Base-by-base conservation (phyloP, 2,113 vertebrate genomes). In the Hiodon tergisus region DNA sequence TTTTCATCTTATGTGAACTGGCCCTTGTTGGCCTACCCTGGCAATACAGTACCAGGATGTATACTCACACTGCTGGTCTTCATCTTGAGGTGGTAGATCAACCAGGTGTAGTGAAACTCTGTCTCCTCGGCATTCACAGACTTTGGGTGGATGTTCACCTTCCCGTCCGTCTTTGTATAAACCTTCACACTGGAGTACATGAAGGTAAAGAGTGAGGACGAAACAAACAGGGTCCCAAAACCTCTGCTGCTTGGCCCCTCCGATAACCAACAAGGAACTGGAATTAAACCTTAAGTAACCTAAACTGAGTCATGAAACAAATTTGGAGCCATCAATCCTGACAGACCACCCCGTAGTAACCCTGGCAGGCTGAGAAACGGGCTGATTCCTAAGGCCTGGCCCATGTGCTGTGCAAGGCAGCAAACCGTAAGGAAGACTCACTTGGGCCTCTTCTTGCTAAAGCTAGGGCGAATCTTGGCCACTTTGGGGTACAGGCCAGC, bases 71-170 rank as follows among this genome's bases (percentile, higher is more conserved):
- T 97, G 83, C 92, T 98, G 2, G 97, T 99, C 78, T 93, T 95
- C 97, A 99, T 98, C 93, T 99, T 99, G 73, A 99, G 87, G 80
- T 99, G 97, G 83, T 99, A 99, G 85, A 99, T 94, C 2, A 99
- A 95, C 97, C 97, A 99, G 58, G 91, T 93, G 7, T 96, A 95
- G 77, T 95, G 93, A 83, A 97, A 99, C 67, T 97, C 91, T 0
- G 83, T 89, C 81, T 98, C 96, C 67, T 97, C 95, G 5, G 93
- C 94, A 0, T 99, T 99, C 65, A 99, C 97, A 0, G 97, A 99
- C 71, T 99, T 99, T 0, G 97, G 97, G 79, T 99, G 97, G 86
- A 99, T 94, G 60, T 90, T 89, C 71, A 99, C 97, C 67, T 93
- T 91, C 10, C 96, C 96, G 60, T 99, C 97, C 0, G 93, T 84